Base-by-base conservation (phyloP, 2,797 vertebrate genomes). In the Cottoperca gobio region DNA sequence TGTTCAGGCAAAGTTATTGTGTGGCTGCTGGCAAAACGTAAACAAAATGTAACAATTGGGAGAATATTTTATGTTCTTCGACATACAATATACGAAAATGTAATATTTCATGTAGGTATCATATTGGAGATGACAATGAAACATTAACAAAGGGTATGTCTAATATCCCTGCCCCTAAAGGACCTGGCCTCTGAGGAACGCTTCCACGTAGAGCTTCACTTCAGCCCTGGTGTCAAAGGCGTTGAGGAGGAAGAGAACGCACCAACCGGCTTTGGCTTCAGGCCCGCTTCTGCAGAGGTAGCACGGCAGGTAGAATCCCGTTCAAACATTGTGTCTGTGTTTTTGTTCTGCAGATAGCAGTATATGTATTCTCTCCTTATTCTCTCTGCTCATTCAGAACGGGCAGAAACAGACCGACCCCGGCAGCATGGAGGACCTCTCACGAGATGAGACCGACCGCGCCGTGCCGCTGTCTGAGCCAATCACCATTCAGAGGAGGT, bases 171-270 rank as follows among this genome's bases (percentile, higher is more conserved):
- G 8, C 6, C 21, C 35, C 37, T 61, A 1, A 83, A 99, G 98
- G 97, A 99, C 67, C 92, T 97, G 0, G 93, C 96, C 5, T 99
- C 97, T 2, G 97, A 99, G 89, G 97, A 99, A 61, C 96, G 98
- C 40, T 99, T 99, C 91, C 98, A 99, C 0, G 98, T 99, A 31
- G 98, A 99, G 90, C 95, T 99, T 66, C 98, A 99, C 85, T 99
- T 99, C 93, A 99, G 98, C 82, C 98, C 98, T 0, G 98, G 98
- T 0, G 98, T 99, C 45, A 99, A 99, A 89, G 97, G 97, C 8
- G 95, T 96, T 0, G 97, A 99, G 66, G 97, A 97, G 75, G 97
- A 99, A 79, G 96, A 97, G 84, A 97, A 95, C 0, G 96, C 95
- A 3, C 98, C 98, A 0, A 91, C 96, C 0, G 98, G 98, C 33